Evolutionary conservation across 2,113 vertebrate species (phyloP).

Genomic region (Rhinopomastus cyanomelas): DNA sequence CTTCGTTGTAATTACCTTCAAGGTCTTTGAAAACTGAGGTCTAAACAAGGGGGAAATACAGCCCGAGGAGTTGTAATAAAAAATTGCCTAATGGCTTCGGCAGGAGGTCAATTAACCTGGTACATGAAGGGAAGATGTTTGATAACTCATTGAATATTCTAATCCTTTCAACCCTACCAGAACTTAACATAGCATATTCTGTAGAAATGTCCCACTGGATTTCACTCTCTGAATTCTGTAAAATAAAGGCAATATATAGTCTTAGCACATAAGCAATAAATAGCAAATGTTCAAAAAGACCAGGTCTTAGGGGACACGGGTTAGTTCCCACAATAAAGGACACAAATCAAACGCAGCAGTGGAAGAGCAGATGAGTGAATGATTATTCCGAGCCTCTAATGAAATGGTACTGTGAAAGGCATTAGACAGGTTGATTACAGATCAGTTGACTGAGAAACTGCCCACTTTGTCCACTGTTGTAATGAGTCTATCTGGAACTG

Average conservation of each 20-base stretch:
- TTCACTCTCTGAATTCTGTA: slow-evolving; percentile 33
- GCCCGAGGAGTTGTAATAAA: slow-evolving; percentile 41
- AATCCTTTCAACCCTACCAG: slow-evolving; percentile 21
- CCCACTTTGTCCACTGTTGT: background rate
- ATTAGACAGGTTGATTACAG: slow-evolving; percentile 55
- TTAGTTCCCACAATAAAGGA: slow-evolving; percentile 45
- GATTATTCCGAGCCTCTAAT: slow-evolving; percentile 54
- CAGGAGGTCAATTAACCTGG: slow-evolving; percentile 43
- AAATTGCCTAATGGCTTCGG: slow-evolving; percentile 39
- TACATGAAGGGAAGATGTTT: slow-evolving; percentile 12
- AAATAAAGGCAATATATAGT: slow-evolving; percentile 47
- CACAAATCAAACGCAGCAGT: slow-evolving; percentile 50
- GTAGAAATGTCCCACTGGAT: slow-evolving; percentile 3
- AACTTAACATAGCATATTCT: background rate
- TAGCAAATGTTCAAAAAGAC: background rate
- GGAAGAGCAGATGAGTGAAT: slow-evolving; percentile 39
- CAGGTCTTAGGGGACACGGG: slow-evolving; percentile 12
- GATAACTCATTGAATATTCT: slow-evolving; percentile 42
- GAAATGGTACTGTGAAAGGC: slow-evolving; percentile 44
- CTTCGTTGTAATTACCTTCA: slow-evolving; percentile 36
- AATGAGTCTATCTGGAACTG: slow-evolving; percentile 6
- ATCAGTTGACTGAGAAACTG: slow-evolving; percentile 36
- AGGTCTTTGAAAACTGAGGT: background rate
- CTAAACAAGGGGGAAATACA: slow-evolving; percentile 22
- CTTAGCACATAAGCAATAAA: slow-evolving; percentile 64